These are phyloP conservation scores for Paedocypris sp. DNA, from an alignment of 2,113 vertebrate genomes.

Conservation along the genomic window DNA sequence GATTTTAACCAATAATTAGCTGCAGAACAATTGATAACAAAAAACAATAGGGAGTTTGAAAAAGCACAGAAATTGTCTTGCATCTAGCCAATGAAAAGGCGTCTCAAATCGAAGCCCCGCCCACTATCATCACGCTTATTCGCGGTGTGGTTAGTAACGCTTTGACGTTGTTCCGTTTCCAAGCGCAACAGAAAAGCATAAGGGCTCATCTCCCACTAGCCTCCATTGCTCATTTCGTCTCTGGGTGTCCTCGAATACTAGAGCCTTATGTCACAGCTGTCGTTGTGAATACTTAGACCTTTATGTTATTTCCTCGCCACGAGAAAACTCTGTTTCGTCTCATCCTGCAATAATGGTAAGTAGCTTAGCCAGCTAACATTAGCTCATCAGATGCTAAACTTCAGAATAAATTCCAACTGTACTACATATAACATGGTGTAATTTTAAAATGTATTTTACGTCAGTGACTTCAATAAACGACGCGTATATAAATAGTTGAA, in stretches of 20 bases:
- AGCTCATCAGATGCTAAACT: not conserved
- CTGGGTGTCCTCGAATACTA: not conserved
- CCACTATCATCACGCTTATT: too few relatives aligned
- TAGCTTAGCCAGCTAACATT: constrained; percentile 23
- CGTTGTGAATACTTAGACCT: not conserved
- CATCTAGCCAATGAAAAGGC: too few relatives aligned
- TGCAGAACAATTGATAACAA: too few relatives aligned
- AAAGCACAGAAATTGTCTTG: too few relatives aligned
- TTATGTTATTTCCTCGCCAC: not conserved
- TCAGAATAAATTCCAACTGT: not conserved
- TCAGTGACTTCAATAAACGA: too few relatives aligned
- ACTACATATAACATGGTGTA: not conserved
- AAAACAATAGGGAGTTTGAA: too few relatives aligned
- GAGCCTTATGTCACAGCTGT: not conserved
- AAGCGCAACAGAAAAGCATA: constrained; percentile 6
- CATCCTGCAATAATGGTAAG: constrained; percentile 30
- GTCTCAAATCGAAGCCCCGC: too few relatives aligned
- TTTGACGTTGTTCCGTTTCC: constrained; percentile 32
- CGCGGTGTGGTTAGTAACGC: constrained; percentile 29
- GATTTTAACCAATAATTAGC: too few relatives aligned
- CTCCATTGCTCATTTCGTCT: not conserved
- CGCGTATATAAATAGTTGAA: too few relatives aligned
- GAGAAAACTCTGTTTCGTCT: not conserved
- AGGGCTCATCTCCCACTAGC: not conserved
- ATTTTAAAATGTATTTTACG: too few relatives aligned